Base-by-base conservation (phyloP, 2,888 invertebrate genomes). In the Drosophila longiperda region DNA sequence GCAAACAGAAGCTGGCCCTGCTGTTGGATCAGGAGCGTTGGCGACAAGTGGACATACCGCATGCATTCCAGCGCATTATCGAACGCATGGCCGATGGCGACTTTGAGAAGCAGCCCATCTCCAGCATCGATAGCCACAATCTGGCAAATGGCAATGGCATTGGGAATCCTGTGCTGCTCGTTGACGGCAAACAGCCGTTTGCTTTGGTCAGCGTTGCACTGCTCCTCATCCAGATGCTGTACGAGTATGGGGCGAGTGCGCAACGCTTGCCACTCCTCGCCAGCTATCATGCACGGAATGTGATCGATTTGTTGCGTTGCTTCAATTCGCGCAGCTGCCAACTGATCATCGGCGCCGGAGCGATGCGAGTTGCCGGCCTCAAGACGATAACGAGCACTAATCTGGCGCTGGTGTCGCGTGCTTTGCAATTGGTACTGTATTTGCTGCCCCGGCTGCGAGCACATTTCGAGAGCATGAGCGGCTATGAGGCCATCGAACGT, bases 311-410 rank as follows among this genome's bases (percentile, higher is more conserved):
- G 61, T 94, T 98, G 77, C 95, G 97, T 90, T 96, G 97, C 83
- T 98, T 97, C 89, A 98, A 98, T 93, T 97, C 97, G 7, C 95
- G 97, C 68, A 96, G 97, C 86, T 99, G 98, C 93, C 99, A 99
- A 92, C 94, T 99, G 83, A 97, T 99, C 63, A 94, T 99, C 64
- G 99, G 99, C 50, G 99, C 99, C 48, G 99, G 99, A 50, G 99
- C 99, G 8, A 95, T 99, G 91, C 97, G 98, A 90, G 96, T 98
- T 76, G 98, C 98, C 42, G 99, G 99, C 7, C 94, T 98, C 62
- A 98, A 98, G 93, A 98, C 98, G 33, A 99, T 99, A 78, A 98
- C 99, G 6, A 98, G 98, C 87, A 97, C 97, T 40, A 99, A 99
- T 94, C 94, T 99, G 87, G 98, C 97, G 12, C 93, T 98, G 78